Evolutionary conservation across 35 echinoderm and acorn worm genomes (phyloP).

Genomic region (Acanthaster planci): DNA sequence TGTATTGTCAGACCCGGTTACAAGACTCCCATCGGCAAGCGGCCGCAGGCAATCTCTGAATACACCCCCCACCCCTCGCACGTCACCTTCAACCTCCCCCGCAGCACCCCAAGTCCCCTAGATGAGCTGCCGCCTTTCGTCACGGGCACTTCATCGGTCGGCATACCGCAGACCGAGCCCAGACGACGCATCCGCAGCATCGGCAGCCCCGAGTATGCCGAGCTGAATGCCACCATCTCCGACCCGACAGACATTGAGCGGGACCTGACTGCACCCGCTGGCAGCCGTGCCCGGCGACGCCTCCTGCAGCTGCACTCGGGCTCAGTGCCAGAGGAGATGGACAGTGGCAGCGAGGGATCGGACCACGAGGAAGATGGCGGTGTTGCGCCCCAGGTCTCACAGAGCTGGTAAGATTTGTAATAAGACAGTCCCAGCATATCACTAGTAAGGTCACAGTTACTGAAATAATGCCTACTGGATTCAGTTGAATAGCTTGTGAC

Average conservation of each 20-base stretch:
- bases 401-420: neutral
- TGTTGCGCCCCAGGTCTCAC: neutral
- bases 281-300: neutral
- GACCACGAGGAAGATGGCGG: conserved; percentile 14
- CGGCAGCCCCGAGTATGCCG: conserved; percentile 31
- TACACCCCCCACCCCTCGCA: conserved; percentile 30
- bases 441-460: too few relatives aligned
- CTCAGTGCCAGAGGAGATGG: conserved; percentile 43
- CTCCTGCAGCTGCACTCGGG: conserved; percentile 31
- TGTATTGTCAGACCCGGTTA: neutral
- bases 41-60: neutral
- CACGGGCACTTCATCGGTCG: neutral
- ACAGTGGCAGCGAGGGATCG: conserved; percentile 52
- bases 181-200: neutral
- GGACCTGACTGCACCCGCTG: conserved; percentile 22
- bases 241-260: conserved; percentile 63
- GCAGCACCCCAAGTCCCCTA: conserved; percentile 50
- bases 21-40: neutral
- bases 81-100: conserved; percentile 56
- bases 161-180: conserved; percentile 34
- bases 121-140: conserved; percentile 30
- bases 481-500: too few relatives aligned
- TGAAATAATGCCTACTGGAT: too few relatives aligned
- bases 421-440: too few relatives aligned
- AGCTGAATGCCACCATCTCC: conserved; percentile 46